Percentiles rank a stretch among this genome's conserved stretches.
These are phyloP conservation scores for Hypotaenidia philippensis DNA, from an alignment of 2,797 vertebrate species.

Conservation along the genomic window DNA sequence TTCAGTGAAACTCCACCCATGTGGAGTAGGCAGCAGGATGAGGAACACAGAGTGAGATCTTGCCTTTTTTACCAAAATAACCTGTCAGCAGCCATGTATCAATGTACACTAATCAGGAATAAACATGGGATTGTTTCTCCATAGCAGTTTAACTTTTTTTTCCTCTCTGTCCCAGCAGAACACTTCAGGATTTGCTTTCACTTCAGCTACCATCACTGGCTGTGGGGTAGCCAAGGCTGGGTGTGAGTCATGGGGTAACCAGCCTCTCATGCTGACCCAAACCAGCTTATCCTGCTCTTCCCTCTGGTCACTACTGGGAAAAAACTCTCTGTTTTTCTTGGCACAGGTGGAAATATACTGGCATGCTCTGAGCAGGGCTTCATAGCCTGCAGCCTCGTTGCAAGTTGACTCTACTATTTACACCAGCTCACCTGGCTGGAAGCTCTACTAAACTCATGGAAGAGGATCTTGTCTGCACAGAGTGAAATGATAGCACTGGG, in stretches of 20 bases:
- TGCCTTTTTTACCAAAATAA: conserved; percentile 9
- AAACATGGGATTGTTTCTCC: not conserved
- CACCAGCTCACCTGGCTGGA: not conserved
- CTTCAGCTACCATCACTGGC: not conserved
- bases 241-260: not conserved
- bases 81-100: not conserved
- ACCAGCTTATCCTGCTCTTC: not conserved
- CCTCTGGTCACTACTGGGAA: not conserved
- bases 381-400: not conserved
- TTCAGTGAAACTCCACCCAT: conserved; percentile 16
- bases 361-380: not conserved
- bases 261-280: not conserved
- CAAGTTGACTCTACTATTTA: not conserved
- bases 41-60: not conserved
- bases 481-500: not conserved
- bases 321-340: not conserved
- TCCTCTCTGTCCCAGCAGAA: not conserved
- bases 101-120: not conserved
- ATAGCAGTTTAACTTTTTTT: not conserved
- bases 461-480: not conserved
- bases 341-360: not conserved
- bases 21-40: not conserved
- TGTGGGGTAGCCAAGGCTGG: not conserved
- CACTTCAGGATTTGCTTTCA: not conserved
- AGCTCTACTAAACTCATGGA: not conserved